These are phyloP conservation scores for Melinaea menophilus DNA, from an alignment of 2,888 invertebrate species.

Conservation along the genomic window DNA sequence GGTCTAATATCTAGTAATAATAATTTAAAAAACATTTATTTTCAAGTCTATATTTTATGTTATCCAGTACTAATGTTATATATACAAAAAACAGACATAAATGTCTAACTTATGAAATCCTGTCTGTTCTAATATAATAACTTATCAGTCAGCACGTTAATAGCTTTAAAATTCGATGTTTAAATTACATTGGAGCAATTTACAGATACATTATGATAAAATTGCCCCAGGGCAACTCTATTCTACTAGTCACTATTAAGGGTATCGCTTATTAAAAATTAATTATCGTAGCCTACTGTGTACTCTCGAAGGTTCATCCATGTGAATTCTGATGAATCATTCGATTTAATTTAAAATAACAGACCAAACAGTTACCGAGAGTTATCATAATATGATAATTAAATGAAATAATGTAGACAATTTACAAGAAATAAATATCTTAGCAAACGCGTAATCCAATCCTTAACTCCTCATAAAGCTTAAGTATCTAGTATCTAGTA, in stretches of 20 bases:
- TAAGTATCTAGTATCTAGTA: conserved; percentile 8
- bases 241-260: conserved; percentile 36
- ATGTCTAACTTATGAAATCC: conserved; percentile 1
- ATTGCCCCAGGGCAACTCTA: conserved; percentile 30
- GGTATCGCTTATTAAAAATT: conserved; percentile 36
- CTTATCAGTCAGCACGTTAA: conserved; percentile 22
- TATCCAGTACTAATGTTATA: too few relatives aligned
- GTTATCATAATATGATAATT: conserved; percentile 1
- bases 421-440: neutral
- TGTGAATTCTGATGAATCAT: conserved; percentile 47
- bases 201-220: conserved; percentile 40
- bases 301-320: conserved; percentile 35
- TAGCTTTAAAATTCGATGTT: conserved; percentile 35
- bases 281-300: conserved; percentile 37
- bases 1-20: too few relatives aligned
- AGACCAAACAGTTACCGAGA: conserved; percentile 19
- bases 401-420: neutral
- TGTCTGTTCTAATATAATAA: conserved; percentile 5
- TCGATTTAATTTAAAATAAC: conserved; percentile 41
- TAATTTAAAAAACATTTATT: too few relatives aligned
- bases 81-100: too few relatives aligned
- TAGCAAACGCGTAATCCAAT: conserved; percentile 4
- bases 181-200: conserved; percentile 38
- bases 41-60: too few relatives aligned
- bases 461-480: conserved; percentile 7